Evolutionary conservation across 2,113 vertebrate species (phyloP), one percentile per base, ranked within the genome.

Genomic region (Catagonus wagneri): DNA sequence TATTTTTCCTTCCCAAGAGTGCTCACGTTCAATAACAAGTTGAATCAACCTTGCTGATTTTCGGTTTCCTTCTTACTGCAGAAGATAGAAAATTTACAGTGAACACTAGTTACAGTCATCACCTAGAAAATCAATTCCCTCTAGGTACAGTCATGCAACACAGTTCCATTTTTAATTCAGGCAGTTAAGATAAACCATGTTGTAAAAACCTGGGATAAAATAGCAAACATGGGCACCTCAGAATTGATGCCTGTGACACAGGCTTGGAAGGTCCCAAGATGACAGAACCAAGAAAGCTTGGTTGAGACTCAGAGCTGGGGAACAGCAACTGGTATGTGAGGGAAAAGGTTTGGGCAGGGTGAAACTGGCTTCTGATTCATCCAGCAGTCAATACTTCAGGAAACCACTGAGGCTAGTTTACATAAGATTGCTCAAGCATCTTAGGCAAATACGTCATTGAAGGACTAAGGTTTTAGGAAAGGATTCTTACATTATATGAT

Each of bases 401-500:
- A 87, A 93, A 89, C 20, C 29, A 93, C 6, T 60, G 58, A 91
- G 27, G 54, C 56, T 22, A 17, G 9, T 94, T 87, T 72, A 20
- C 60, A 75, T 23, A 63, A 34, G 22, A 75, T 83, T 56, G n/a
- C 23, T 86, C 74, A 83, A 93, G 72, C 36, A 66, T 56, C 74
- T 78, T 75, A 75, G 52, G 65, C 58, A 83, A 96, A 65, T 69
- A 80, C n/a, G n/a, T 75, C 69, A 75, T 52, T 39, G 19, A 79
- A 94, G 84, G 39, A 9, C 50, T 94, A 89, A 63, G 7, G 58
- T 52, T 93, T 93, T 39, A 52, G 44, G 13, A 86, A 71, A 50
- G 6, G 8, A 75, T 93, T 94, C 71, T 93, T n/a, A 89, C 60
- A 83, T 61, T 95, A 75, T 76, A 44, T 56, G 58, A 69, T 61